Evolutionary conservation across 2,797 vertebrate species (phyloP).

Genomic region (Argya squamiceps): DNA sequence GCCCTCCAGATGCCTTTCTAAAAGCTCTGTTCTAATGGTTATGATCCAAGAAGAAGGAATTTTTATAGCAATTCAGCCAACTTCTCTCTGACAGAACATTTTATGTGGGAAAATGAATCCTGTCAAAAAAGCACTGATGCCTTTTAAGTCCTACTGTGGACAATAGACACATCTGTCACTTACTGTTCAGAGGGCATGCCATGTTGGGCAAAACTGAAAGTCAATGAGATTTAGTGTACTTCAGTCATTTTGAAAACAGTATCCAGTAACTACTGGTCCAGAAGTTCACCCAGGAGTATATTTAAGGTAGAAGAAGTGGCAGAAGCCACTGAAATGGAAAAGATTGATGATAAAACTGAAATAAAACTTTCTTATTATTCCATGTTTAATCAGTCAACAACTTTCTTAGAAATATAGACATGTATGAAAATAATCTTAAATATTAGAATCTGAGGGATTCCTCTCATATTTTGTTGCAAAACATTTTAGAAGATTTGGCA

Average conservation of each 20-base stretch:
- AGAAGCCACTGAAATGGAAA: background rate
- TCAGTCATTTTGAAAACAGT: conserved; percentile 27
- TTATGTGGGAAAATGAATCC: conserved; percentile 47
- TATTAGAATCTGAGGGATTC: background rate
- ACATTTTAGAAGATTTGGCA: background rate
- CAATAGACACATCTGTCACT: conserved; percentile 50
- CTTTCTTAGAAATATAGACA: background rate
- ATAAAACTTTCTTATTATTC: background rate
- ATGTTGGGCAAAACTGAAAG: conserved; percentile 51
- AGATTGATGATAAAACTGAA: background rate
- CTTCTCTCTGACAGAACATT: conserved; percentile 40
- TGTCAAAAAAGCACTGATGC: conserved; percentile 55
- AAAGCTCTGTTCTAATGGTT: background rate
- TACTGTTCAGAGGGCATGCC: background rate
- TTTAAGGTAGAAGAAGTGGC: background rate
- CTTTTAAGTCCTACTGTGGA: conserved; percentile 54
- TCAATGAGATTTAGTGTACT: conserved; percentile 22
- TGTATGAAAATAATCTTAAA: background rate
- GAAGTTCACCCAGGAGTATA: background rate
- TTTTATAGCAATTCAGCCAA: background rate
- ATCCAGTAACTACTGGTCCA: background rate
- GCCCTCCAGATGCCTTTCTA: background rate
- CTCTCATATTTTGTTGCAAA: background rate
- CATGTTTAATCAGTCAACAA: background rate
- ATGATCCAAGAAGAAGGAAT: background rate